These are phyloP conservation scores for Poecilia picta DNA, from an alignment of 2,797 vertebrate genomes.

Conservation along the genomic window DNA sequence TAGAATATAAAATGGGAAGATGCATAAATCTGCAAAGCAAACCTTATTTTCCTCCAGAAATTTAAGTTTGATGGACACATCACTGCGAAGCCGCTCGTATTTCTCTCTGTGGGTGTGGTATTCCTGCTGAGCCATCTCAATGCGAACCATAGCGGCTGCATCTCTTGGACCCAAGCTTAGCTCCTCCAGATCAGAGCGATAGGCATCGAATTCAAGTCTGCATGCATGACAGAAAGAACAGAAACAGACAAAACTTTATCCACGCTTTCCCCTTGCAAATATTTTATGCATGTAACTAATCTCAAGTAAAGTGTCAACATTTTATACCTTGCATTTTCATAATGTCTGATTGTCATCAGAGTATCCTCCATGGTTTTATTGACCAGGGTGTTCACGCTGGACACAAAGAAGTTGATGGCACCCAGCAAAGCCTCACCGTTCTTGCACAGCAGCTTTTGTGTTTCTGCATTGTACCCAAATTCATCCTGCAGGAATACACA, in stretches of 20 bases:
- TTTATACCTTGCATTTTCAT: constrained; percentile 91
- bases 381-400: constrained; percentile 94
- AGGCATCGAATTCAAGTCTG: constrained; percentile 96
- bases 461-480: constrained; percentile 98
- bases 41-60: constrained; percentile 99
- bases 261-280: background rate
- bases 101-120: constrained; percentile 93
- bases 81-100: constrained; percentile 93
- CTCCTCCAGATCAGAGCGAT: constrained; percentile 96
- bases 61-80: constrained; percentile 97
- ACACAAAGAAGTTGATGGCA: constrained; percentile 95
- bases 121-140: constrained; percentile 91
- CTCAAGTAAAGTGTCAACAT: background rate
- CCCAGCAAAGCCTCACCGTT: constrained; percentile 94
- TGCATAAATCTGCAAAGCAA: background rate
- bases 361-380: constrained; percentile 99
- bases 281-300: background rate
- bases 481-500: constrained; percentile 85
- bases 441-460: constrained; percentile 94
- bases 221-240: background rate
- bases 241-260: constrained; percentile 7
- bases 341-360: constrained; percentile 92
- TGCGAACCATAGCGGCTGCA: constrained; percentile 85
- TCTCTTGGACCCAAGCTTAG: constrained; percentile 90
- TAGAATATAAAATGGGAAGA: background rate